phyloP scores from a whole-genome alignment of 2,113 vertebrate species.

The Myocastor coypus region DNA sequence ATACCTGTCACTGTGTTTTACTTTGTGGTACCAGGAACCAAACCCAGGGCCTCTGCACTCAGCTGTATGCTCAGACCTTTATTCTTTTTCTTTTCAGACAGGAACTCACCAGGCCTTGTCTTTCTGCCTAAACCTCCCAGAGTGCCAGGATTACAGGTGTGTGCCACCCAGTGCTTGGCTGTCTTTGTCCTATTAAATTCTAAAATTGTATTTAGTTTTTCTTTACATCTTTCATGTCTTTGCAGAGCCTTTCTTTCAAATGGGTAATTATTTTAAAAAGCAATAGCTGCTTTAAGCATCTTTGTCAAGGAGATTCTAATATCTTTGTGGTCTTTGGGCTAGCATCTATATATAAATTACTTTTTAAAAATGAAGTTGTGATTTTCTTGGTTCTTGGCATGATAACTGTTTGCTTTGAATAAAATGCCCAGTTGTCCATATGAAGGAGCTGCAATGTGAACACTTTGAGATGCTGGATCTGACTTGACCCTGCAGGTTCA shows the following conservation, averaged over 20 bases:
- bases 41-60: neutral
- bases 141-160: neutral
- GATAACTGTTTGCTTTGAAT: neutral
- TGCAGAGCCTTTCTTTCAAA: neutral
- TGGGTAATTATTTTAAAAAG: neutral
- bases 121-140: neutral
- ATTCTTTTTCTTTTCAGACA: neutral
- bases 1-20: neutral
- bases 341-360: neutral
- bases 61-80: neutral
- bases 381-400: neutral
- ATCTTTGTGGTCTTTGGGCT: neutral
- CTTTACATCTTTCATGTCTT: neutral
- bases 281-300: neutral
- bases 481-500: neutral
- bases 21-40: neutral
- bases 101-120: too few species aligned
- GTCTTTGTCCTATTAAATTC: neutral
- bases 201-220: neutral
- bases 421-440: neutral
- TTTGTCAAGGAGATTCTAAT: neutral
- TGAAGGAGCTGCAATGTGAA: neutral
- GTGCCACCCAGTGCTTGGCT: neutral
- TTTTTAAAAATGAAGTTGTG: neutral
- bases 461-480: neutral